phyloP scores from a whole-genome alignment of 2,888 invertebrate species.

The Biston stratarius region DNA sequence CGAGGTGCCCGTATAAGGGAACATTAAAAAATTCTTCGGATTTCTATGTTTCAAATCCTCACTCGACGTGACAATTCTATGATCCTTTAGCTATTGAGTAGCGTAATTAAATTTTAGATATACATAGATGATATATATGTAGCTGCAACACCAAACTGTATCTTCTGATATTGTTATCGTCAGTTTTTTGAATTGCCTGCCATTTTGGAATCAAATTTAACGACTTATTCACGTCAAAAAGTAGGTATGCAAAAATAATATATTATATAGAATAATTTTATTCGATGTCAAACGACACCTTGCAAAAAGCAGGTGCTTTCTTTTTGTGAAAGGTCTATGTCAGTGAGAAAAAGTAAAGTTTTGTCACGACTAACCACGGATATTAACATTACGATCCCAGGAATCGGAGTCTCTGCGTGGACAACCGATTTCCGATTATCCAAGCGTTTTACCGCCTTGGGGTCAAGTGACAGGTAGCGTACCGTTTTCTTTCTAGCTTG shows the following conservation, averaged over 20 bases:
- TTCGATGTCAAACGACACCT: background rate
- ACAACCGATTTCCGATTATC: slow-evolving; percentile 81
- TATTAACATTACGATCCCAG: slow-evolving; percentile 78
- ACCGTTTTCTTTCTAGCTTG: slow-evolving; percentile 62
- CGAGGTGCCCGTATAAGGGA: too few relatives aligned
- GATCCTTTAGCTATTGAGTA: too few relatives aligned
- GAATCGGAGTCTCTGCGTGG: slow-evolving; percentile 59
- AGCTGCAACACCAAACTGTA: too few relatives aligned
- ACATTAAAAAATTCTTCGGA: too few relatives aligned
- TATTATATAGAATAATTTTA: background rate
- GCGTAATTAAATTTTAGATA: too few relatives aligned
- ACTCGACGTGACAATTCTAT: too few relatives aligned
- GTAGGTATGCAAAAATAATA: background rate
- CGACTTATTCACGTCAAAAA: too few relatives aligned
- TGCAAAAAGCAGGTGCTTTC: slow-evolving; percentile 47
- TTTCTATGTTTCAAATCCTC: too few relatives aligned
- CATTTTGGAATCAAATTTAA: too few relatives aligned
- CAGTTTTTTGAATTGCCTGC: too few relatives aligned
- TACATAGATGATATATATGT: too few relatives aligned
- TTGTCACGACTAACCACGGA: slow-evolving; percentile 74
- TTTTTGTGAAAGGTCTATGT: slow-evolving; percentile 47
- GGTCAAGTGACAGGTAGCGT: slow-evolving; percentile 74
- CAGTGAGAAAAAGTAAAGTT: slow-evolving; percentile 40
- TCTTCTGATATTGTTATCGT: too few relatives aligned
- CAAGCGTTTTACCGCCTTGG: slow-evolving; percentile 68